Conservation (phyloP, 2,113 vertebrate species). For the Callopanchax toddi region DNA sequence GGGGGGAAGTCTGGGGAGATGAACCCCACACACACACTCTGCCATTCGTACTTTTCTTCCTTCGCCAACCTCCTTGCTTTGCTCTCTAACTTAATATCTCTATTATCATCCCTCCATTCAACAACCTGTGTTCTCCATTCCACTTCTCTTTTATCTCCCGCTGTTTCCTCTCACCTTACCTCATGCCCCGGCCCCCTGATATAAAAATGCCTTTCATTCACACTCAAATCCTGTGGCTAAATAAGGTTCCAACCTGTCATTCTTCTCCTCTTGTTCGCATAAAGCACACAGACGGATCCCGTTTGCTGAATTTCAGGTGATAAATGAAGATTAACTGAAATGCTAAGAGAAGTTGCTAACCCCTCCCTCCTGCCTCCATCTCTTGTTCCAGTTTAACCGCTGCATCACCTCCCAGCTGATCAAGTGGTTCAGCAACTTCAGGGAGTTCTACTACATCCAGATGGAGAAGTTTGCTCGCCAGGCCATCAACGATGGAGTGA, state of each 20-base stretch:
- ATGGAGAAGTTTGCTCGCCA: slow-evolving; percentile 99
- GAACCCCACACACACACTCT: slow-evolving; percentile 71
- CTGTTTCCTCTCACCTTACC: slow-evolving; percentile 16
- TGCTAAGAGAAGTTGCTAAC: slow-evolving; percentile 8
- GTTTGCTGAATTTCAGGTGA: slow-evolving; percentile 58
- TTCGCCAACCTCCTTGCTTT: slow-evolving; percentile 22
- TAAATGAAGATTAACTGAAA: background rate
- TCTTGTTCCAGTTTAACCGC: slow-evolving; percentile 93
- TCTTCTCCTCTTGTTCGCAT: background rate
- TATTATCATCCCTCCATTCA: slow-evolving; percentile 62
- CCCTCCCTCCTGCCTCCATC: background rate
- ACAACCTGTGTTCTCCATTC: slow-evolving; percentile 32
- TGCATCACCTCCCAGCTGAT: slow-evolving; percentile 99
- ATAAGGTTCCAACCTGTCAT: slow-evolving; percentile 10
- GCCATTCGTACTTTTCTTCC: slow-evolving; percentile 77
- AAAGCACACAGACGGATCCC: slow-evolving; percentile 73
- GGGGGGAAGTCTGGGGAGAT: slow-evolving; percentile 69
- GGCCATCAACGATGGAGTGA: slow-evolving; percentile 95
- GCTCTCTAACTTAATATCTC: slow-evolving; percentile 74
- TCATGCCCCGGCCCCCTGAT: slow-evolving; percentile 30
- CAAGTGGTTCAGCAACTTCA: slow-evolving; percentile 99
- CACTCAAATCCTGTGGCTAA: slow-evolving; percentile 78
- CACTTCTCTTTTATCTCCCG: slow-evolving; percentile 36
- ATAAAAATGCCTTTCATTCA: slow-evolving; percentile 38
- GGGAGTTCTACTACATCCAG: slow-evolving; percentile 99